These are phyloP conservation scores for Lycaon pictus DNA, from an alignment of 2,113 vertebrate genomes.

Conservation along the genomic window DNA sequence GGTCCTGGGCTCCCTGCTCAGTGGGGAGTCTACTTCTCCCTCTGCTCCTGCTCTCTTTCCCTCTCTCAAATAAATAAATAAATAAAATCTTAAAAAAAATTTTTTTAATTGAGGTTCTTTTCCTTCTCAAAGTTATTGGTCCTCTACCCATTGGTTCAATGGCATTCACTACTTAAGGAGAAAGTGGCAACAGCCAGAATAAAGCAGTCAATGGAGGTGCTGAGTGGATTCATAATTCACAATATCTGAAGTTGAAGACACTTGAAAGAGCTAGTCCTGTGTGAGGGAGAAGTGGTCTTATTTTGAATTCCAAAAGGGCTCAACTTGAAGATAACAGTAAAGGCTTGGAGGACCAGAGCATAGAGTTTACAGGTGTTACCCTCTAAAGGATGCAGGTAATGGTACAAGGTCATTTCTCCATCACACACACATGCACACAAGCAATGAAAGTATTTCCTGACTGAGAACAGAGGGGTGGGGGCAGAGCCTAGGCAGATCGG, in stretches of 20 bases:
- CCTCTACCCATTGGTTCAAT: background rate
- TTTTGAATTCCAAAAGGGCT: slow-evolving; percentile 15
- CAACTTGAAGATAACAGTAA: background rate
- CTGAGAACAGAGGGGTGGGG: background rate
- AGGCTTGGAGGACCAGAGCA: background rate
- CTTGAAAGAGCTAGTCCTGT: background rate
- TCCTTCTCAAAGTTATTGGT: background rate
- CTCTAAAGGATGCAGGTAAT: background rate
- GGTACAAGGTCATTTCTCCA: background rate
- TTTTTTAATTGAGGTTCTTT: background rate
- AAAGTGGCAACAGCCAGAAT: background rate
- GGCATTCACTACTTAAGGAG: background rate
- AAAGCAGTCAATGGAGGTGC: background rate
- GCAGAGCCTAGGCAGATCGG: background rate
- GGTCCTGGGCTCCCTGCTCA: no score
- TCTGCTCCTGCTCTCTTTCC: no score
- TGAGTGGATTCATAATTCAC: background rate
- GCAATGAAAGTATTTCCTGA: slow-evolving; percentile 1
- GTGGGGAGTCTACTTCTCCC: no score
- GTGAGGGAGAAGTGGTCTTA: background rate
- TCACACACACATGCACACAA: background rate
- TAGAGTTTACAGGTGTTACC: background rate
- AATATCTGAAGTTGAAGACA: background rate
- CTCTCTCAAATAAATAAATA: no score
- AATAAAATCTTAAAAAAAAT: no score